phyloP scores from a whole-genome alignment of 2,888 invertebrate genomes.

The Nemapogon koenigi region DNA sequence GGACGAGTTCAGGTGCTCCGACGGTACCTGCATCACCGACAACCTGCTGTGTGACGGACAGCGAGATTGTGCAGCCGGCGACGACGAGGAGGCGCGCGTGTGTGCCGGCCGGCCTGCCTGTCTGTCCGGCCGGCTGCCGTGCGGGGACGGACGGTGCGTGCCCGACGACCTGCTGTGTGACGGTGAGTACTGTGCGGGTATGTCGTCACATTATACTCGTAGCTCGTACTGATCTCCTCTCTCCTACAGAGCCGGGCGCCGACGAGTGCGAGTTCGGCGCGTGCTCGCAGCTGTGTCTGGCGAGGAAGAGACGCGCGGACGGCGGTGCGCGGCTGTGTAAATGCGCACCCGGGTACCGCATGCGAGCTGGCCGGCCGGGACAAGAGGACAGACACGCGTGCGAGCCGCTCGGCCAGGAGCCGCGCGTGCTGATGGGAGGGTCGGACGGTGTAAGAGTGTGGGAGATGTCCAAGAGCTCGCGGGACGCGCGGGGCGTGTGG shows the following conservation, averaged over 20 bases:
- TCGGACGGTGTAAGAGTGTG: conserved; percentile 67
- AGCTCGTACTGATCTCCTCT: background rate
- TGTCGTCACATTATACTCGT: background rate
- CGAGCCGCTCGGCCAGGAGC: conserved; percentile 63
- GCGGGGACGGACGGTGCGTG: conserved; percentile 44
- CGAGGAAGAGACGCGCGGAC: conserved; percentile 24
- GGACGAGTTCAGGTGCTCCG: conserved; percentile 38
- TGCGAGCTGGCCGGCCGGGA: conserved; percentile 30
- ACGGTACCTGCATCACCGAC: conserved; percentile 71
- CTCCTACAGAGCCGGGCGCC: conserved; percentile 19
- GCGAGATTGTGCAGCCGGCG: conserved; percentile 66
- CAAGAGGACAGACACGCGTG: conserved; percentile 43
- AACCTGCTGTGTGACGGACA: conserved; percentile 75
- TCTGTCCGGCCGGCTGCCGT: conserved; percentile 26
- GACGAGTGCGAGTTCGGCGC: conserved; percentile 69
- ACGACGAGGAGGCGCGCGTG: conserved; percentile 57
- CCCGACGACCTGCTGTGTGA: conserved; percentile 10
- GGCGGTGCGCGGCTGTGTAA: conserved; percentile 42
- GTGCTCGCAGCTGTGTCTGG: conserved; percentile 81
- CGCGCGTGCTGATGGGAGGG: conserved; percentile 70
- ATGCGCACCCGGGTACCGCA: conserved; percentile 70
- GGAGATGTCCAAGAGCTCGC: conserved; percentile 66
- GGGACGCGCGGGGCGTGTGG: conserved; percentile 16
- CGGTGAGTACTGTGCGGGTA: background rate
- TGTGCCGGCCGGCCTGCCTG: conserved; percentile 23